Conservation (phyloP, 2,888 invertebrate species). For the Leucophora obtusa region DNA sequence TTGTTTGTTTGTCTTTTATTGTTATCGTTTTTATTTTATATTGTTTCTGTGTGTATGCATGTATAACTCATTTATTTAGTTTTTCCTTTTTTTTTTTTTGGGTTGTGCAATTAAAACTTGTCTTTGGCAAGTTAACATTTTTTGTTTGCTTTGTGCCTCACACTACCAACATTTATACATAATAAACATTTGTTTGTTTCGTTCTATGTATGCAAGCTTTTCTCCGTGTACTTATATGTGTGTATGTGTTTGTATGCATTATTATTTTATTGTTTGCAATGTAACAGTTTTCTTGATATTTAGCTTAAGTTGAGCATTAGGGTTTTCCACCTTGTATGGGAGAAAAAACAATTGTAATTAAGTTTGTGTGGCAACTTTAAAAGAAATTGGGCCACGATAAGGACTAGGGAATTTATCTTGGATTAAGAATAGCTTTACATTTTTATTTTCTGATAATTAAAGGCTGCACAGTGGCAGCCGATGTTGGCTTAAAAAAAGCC, state of each 20-base stretch:
- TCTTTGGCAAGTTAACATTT: slow-evolving; percentile 57
- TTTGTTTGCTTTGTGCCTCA: slow-evolving; percentile 11
- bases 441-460: no score
- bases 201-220: neutral
- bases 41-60: slow-evolving; percentile 26
- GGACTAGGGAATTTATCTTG: no score
- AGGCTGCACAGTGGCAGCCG: no score
- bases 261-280: slow-evolving; percentile 55
- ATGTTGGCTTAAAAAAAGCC: no score
- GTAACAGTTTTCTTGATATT: slow-evolving; percentile 47
- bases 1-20: slow-evolving; percentile 26
- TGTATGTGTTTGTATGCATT: slow-evolving; percentile 11
- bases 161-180: slow-evolving; percentile 18
- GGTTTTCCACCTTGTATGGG: no score
- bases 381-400: no score
- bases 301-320: slow-evolving; percentile 15
- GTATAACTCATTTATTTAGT: slow-evolving; percentile 14
- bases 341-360: no score
- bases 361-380: no score
- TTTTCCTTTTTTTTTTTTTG: slow-evolving; percentile 14
- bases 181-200: slow-evolving; percentile 18
- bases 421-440: no score
- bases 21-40: slow-evolving; percentile 19
- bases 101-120: slow-evolving; percentile 48
- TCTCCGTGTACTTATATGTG: slow-evolving; percentile 6